phyloP scores from a whole-genome alignment of 2,113 vertebrate genomes.

The Hoplias malabaricus region DNA sequence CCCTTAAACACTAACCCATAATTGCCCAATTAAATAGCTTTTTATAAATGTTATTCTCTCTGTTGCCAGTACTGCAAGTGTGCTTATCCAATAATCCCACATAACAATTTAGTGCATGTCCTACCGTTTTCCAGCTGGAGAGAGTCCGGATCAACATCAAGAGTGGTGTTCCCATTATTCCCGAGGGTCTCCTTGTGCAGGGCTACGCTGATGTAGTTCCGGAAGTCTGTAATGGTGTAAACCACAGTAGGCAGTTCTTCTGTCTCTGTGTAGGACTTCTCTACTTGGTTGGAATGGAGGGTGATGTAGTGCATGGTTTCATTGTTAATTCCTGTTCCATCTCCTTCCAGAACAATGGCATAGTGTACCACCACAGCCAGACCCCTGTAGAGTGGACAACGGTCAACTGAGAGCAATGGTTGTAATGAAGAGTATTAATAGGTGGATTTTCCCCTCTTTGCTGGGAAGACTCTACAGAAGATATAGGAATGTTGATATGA shows the following conservation, averaged over 20 bases:
- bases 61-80: no score
- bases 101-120: neutral
- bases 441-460: no score
- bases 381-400: constrained; percentile 58
- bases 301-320: constrained; percentile 86
- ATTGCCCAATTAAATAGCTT: no score
- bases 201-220: constrained; percentile 84
- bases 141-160: constrained; percentile 73
- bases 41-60: no score
- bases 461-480: no score
- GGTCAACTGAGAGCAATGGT: neutral
- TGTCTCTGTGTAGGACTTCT: constrained; percentile 76
- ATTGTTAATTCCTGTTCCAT: constrained; percentile 74
- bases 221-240: constrained; percentile 88
- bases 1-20: no score
- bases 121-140: constrained; percentile 80
- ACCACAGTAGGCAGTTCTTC: constrained; percentile 84
- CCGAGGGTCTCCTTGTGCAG: constrained; percentile 80
- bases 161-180: constrained; percentile 72
- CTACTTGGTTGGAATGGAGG: constrained; percentile 87
- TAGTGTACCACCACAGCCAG: constrained; percentile 84
- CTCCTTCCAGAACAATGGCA: constrained; percentile 82
- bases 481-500: no score
- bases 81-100: no score
- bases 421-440: no score